These are phyloP conservation scores for Diorhabda sublineata DNA, from an alignment of 1,140 invertebrate species.

Conservation along the genomic window DNA sequence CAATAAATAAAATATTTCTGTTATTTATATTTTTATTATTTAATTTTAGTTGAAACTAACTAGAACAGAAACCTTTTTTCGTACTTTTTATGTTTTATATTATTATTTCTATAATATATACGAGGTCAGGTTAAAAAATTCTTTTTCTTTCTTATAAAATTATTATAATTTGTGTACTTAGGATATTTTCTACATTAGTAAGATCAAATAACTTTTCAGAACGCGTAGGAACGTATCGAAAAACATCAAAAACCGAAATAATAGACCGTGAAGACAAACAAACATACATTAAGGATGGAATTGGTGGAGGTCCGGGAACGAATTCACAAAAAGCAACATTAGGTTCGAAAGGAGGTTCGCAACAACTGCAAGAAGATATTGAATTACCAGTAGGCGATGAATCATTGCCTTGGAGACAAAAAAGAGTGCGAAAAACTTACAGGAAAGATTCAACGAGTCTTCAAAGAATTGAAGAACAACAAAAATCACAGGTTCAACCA, in stretches of 20 bases:
- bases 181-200: too few species aligned
- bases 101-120: too few species aligned
- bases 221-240: slow-evolving; percentile 34
- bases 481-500: slow-evolving; percentile 32
- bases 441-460: not conserved
- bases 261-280: slow-evolving; percentile 21
- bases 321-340: slow-evolving; percentile 20
- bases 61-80: too few species aligned
- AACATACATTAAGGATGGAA: slow-evolving; percentile 11
- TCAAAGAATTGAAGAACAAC: not conserved
- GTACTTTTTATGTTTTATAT: too few species aligned
- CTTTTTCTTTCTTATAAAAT: too few species aligned
- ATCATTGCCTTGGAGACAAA: slow-evolving; percentile 51
- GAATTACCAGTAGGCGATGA: slow-evolving; percentile 52
- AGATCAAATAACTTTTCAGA: slow-evolving; percentile 24
- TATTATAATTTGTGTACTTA: too few species aligned
- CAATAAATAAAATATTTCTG: too few species aligned
- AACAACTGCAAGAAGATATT: slow-evolving; percentile 44
- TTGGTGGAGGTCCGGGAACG: slow-evolving; percentile 20
- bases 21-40: too few species aligned
- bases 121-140: too few species aligned
- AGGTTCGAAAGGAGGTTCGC: slow-evolving; percentile 28
- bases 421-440: slow-evolving; percentile 11
- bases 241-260: slow-evolving; percentile 28
- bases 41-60: too few species aligned